Percentiles rank a stretch among this genome's conserved stretches.
Evolutionary conservation across 2,888 invertebrate genomes (phyloP).

Genomic region (Amphiduros pacificus): DNA sequence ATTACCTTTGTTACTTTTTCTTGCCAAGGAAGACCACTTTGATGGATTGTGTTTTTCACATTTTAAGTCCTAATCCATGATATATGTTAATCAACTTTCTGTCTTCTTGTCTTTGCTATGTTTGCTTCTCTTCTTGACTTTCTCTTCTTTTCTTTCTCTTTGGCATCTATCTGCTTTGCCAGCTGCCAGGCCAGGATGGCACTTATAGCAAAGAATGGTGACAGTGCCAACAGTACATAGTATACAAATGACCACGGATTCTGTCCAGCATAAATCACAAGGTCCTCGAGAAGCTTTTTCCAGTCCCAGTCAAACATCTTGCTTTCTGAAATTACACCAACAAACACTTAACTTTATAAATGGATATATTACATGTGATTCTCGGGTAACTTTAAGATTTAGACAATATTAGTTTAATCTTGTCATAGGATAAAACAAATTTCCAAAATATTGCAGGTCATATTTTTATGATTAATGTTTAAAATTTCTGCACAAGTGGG

Average conservation of each 20-base stretch:
- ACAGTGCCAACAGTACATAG: constrained; percentile 62
- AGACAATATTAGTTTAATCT: too few species aligned
- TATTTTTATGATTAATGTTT: too few species aligned
- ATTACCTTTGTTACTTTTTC: too few species aligned
- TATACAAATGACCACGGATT: constrained; percentile 62
- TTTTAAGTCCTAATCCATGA: neutral
- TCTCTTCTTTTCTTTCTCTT: constrained; percentile 62
- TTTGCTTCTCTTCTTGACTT: constrained; percentile 60
- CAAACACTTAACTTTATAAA: neutral
- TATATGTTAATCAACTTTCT: constrained; percentile 32
- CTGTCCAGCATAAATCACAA: constrained; percentile 54
- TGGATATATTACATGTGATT: neutral
- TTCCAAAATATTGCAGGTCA: too few species aligned
- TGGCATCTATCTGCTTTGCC: constrained; percentile 63
- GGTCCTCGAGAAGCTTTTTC: constrained; percentile 41
- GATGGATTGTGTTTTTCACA: neutral
- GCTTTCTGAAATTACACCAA: neutral
- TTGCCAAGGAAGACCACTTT: too few species aligned
- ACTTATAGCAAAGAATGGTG: constrained; percentile 64
- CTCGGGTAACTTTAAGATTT: too few species aligned
- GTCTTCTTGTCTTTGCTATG: constrained; percentile 52
- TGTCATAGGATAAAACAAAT: too few species aligned
- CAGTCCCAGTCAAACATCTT: constrained; percentile 41
- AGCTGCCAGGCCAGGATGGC: constrained; percentile 64
- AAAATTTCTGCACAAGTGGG: too few species aligned